Conservation (phyloP, 2,797 vertebrate species). For the Siniperca scherzeri region DNA sequence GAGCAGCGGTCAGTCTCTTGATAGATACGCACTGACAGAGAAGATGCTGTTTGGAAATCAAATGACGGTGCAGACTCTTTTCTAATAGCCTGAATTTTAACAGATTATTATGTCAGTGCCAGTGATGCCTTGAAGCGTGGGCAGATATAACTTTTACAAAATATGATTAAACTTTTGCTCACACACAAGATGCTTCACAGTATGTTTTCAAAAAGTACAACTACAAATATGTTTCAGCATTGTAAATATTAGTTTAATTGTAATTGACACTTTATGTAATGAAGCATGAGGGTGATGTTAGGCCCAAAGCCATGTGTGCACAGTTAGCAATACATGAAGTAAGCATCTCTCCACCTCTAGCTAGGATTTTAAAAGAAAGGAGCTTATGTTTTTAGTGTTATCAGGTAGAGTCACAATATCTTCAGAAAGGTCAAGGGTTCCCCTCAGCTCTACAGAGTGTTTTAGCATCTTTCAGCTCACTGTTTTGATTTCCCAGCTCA, state of each 20-base stretch:
- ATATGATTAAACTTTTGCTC: not conserved
- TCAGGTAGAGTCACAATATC: not conserved
- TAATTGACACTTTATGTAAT: not conserved
- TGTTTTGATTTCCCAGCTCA: too few relatives aligned
- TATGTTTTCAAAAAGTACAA: constrained; percentile 18
- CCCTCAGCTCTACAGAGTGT: too few relatives aligned
- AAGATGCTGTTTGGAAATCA: constrained; percentile 27
- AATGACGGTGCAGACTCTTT: not conserved
- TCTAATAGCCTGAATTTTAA: not conserved
- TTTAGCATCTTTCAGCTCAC: too few relatives aligned
- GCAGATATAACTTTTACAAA: constrained; percentile 3
- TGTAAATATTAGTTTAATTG: not conserved
- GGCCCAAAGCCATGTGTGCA: not conserved
- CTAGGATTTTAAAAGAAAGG: not conserved
- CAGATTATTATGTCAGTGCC: constrained; percentile 6
- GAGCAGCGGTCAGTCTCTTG: constrained; percentile 17
- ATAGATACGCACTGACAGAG: constrained; percentile 8
- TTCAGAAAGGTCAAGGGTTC: not conserved
- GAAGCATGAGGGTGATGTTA: not conserved
- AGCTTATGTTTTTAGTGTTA: not conserved
- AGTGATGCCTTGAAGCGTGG: constrained; percentile 7
- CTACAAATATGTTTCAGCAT: not conserved
- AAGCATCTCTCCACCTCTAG: not conserved
- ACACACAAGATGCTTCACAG: not conserved
- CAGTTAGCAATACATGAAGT: not conserved